Evolutionary conservation across 2,797 vertebrate species (phyloP).

Genomic region (Eleutherodactylus coqui): DNA sequence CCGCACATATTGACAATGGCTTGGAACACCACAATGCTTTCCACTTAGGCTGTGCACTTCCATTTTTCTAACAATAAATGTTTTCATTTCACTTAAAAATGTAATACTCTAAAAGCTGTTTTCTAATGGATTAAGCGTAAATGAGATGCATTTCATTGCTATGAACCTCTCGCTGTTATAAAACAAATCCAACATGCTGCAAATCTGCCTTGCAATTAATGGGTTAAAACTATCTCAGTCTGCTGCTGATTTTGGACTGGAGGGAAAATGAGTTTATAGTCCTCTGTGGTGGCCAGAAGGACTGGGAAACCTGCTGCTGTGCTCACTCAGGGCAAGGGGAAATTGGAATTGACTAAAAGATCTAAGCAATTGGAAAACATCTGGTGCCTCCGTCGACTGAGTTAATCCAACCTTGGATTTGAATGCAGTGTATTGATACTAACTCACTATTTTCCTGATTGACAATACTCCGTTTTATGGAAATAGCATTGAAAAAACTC

Average conservation of each 20-base stretch:
- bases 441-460: background rate
- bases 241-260: conserved; percentile 2
- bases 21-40: conserved; percentile 51
- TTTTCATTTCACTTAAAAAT: conserved; percentile 61
- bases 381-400: conserved; percentile 6
- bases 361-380: conserved; percentile 49
- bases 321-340: conserved; percentile 26
- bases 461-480: background rate
- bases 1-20: conserved; percentile 55
- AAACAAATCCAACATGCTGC: conserved; percentile 34
- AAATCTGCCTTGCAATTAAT: conserved; percentile 27
- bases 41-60: conserved; percentile 43
- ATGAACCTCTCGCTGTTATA: conserved; percentile 19
- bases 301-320: conserved; percentile 38
- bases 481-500: background rate
- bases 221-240: conserved; percentile 42
- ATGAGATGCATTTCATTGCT: conserved; percentile 45
- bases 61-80: conserved; percentile 61
- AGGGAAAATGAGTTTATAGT: conserved; percentile 29
- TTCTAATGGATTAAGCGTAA: conserved; percentile 58
- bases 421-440: conserved; percentile 19
- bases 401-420: conserved; percentile 6
- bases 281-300: conserved; percentile 41
- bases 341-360: conserved; percentile 55
- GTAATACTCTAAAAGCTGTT: conserved; percentile 56